A percentile compares a stretch with the other conserved stretches of the same genome.
phyloP scores from a whole-genome alignment of 2,113 vertebrate species.

The Podiceps cristatus region DNA sequence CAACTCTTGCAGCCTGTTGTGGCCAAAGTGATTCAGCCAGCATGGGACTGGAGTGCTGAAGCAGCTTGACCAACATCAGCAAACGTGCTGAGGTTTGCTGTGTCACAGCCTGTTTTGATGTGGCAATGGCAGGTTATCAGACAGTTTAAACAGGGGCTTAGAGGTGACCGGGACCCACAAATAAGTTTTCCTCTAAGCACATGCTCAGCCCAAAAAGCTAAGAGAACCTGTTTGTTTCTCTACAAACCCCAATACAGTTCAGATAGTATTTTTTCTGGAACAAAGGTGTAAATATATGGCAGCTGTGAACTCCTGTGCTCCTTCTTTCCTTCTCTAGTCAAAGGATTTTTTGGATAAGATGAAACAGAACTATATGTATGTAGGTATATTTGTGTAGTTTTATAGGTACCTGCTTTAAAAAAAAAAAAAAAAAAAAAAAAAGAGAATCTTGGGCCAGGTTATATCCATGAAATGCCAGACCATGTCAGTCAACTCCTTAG shows the following conservation, averaged over 20 bases:
- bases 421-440: background rate
- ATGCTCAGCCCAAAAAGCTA: background rate
- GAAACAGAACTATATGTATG: background rate
- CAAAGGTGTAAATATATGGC: background rate
- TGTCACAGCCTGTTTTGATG: background rate
- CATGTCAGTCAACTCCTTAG: background rate
- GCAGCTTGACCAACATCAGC: background rate
- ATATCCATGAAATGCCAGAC: background rate
- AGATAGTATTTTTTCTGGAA: background rate
- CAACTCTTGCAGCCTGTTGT: background rate
- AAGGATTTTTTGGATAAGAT: background rate
- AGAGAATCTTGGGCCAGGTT: background rate
- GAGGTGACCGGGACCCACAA: background rate
- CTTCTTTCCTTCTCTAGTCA: background rate
- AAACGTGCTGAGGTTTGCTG: background rate
- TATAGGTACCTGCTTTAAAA: background rate
- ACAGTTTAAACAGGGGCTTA: background rate
- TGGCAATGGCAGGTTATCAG: background rate
- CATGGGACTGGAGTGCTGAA: background rate
- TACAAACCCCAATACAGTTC: background rate
- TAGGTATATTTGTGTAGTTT: background rate
- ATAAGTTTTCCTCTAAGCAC: background rate
- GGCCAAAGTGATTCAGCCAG: background rate
- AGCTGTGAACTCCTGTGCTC: background rate
- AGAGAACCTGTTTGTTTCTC: background rate